These are phyloP conservation scores for Reinhardtius hippoglossoides DNA, from an alignment of 2,113 vertebrate species.

Conservation along the genomic window DNA sequence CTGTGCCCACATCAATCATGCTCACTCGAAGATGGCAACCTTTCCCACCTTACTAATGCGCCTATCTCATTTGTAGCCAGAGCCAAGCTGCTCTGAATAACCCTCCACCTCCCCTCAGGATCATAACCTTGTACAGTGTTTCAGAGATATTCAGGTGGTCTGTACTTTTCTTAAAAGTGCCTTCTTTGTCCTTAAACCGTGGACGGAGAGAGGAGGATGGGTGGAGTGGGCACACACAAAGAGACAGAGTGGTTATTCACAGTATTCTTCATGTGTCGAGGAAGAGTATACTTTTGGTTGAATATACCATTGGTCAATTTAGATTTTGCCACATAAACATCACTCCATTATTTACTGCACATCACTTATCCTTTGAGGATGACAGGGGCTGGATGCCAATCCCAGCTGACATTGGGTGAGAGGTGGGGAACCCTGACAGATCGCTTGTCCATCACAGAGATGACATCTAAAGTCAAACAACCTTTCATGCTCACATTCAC, in stretches of 20 bases:
- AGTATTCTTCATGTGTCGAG: neutral
- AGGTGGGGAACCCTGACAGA: no score
- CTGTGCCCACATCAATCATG: slow-evolving; percentile 75
- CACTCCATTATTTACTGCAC: no score
- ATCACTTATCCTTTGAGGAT: neutral
- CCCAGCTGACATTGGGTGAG: no score
- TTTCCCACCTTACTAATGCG: slow-evolving; percentile 71
- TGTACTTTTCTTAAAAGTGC: slow-evolving; percentile 58
- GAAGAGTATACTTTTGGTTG: neutral
- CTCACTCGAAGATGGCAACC: slow-evolving; percentile 70
- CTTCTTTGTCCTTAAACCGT: slow-evolving; percentile 75
- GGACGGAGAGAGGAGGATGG: slow-evolving; percentile 9
- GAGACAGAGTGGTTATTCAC: neutral
- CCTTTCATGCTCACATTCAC: no score
- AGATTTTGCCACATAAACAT: neutral
- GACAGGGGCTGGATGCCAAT: no score
- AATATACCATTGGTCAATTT: neutral
- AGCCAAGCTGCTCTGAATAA: slow-evolving; percentile 73
- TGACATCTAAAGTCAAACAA: no score
- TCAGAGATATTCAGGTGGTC: slow-evolving; percentile 29
- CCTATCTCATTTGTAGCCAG: slow-evolving; percentile 64
- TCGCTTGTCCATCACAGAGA: no score
- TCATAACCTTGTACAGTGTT: slow-evolving; percentile 65
- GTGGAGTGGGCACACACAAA: neutral
- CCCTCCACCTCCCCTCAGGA: slow-evolving; percentile 56